Evolutionary conservation across 2,113 vertebrate species (phyloP).

Genomic region (Halichoeres trimaculatus): DNA sequence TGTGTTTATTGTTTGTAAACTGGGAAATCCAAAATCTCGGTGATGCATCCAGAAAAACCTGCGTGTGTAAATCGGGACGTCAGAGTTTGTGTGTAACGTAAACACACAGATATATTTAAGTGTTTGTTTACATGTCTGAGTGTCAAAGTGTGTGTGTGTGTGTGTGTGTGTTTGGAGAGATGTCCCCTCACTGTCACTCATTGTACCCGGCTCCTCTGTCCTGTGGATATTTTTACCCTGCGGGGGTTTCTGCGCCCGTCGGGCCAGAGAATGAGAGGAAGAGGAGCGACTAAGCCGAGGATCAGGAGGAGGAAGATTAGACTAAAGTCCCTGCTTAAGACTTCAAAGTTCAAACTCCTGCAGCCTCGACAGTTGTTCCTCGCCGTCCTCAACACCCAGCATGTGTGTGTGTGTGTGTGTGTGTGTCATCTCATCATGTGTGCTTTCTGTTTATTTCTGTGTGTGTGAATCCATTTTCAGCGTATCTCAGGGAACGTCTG

Average conservation of each 20-base stretch:
- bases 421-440: not conserved
- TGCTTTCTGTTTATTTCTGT: not conserved
- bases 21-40: not conserved
- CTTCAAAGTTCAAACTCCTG: slow-evolving; percentile 80
- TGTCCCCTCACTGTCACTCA: slow-evolving; percentile 16
- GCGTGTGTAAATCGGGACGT: not conserved
- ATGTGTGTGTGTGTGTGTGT: not conserved
- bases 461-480: not conserved
- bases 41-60: not conserved
- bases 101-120: not conserved
- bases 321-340: slow-evolving; percentile 82
- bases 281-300: slow-evolving; percentile 75
- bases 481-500: not conserved
- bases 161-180: slow-evolving; percentile 8
- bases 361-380: slow-evolving; percentile 67
- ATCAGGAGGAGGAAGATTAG: slow-evolving; percentile 82
- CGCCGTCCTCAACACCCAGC: slow-evolving; percentile 16
- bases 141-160: not conserved
- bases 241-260: slow-evolving; percentile 39
- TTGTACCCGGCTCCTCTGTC: slow-evolving; percentile 45
- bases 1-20: not conserved
- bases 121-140: slow-evolving; percentile 8
- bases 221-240: slow-evolving; percentile 64
- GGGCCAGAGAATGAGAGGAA: slow-evolving; percentile 42
- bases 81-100: not conserved